Base-by-base conservation (phyloP, 2,888 invertebrate species). In the Latrodectus elegans region DNA sequence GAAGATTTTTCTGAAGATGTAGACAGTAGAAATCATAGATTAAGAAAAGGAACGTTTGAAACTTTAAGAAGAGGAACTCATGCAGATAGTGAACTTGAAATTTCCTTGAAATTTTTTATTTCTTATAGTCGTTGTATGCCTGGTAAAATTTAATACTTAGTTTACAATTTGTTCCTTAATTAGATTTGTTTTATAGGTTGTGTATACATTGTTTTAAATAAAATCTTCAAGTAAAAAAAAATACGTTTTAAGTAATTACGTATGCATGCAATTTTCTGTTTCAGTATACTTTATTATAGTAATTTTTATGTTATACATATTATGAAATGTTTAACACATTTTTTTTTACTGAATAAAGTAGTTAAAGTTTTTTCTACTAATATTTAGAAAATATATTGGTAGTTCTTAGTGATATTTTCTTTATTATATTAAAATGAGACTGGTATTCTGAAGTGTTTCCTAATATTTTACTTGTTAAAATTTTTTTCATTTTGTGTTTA, bases 31-130 rank as follows among this genome's bases (percentile, higher is more conserved):
- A 91, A 74, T 90, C 91, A 49, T 91, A 92, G 53, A 91, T 91
- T 12, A 60, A 92, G 94, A 9, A 93, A 94, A 90, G 95, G 38
- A 38, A 38, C 4, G 1, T 38, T 6, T 38, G 38, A 38, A 38
- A 38, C 22, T 38, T 38, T 6, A 38, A 1, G 6, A 38, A 6
- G 6, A 4, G 4, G 95, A 1, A 93, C 93, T 64, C 95, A 95
- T 94, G 94, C 94, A 90, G 94, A 94, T 68, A 94, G 94, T 77
- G 92, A 94, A 75, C 93, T 94, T 90, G 95, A 95, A 91, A 91
- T 92, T 70, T 91, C 94, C 8, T 91, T 95, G 3, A 94, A 93
- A 93, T 92, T 94, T 93, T 91, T 92, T 71, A 15, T 68, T 0
- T 77, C 38, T 26, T 77, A 73, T 77, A 26, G 65, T 38, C 76